A percentile compares a stretch with the other conserved stretches of the same genome.
These are phyloP conservation scores for Chaetogeoica ovagalla DNA, from an alignment of 2,888 invertebrate genomes.

Conservation along the genomic window DNA sequence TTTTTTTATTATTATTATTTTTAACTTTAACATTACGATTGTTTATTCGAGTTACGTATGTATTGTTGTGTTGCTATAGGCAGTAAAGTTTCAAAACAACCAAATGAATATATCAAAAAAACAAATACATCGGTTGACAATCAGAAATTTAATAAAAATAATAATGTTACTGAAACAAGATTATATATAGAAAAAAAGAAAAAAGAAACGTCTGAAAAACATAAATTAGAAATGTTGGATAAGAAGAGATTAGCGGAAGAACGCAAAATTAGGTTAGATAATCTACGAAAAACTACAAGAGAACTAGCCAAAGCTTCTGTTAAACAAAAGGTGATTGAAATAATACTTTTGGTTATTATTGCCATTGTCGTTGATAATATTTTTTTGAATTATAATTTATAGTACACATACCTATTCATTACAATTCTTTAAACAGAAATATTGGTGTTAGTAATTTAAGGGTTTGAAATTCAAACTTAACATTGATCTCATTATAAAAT, in stretches of 20 bases:
- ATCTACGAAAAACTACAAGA: slow-evolving; percentile 27
- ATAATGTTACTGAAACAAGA: neutral
- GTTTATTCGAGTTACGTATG: neutral
- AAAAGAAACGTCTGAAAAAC: slow-evolving; percentile 19
- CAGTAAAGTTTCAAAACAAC: neutral
- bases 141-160: neutral
- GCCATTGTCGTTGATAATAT: neutral
- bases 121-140: neutral
- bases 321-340: slow-evolving; percentile 29
- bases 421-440: too few species aligned
- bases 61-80: neutral
- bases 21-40: neutral
- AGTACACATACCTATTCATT: too few species aligned
- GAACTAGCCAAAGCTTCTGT: slow-evolving; percentile 9
- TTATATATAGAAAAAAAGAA: slow-evolving; percentile 33
- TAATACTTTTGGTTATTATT: neutral
- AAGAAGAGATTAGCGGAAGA: slow-evolving; percentile 32
- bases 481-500: too few species aligned
- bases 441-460: too few species aligned
- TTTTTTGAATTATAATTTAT: neutral
- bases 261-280: slow-evolving; percentile 33
- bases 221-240: slow-evolving; percentile 4
- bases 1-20: neutral
- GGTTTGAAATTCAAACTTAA: too few species aligned
- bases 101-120: neutral